A percentile compares a stretch with the other conserved stretches of the same genome.
phyloP scores from a whole-genome alignment of 2,797 vertebrate genomes.

The Catostomus latipinnis region DNA sequence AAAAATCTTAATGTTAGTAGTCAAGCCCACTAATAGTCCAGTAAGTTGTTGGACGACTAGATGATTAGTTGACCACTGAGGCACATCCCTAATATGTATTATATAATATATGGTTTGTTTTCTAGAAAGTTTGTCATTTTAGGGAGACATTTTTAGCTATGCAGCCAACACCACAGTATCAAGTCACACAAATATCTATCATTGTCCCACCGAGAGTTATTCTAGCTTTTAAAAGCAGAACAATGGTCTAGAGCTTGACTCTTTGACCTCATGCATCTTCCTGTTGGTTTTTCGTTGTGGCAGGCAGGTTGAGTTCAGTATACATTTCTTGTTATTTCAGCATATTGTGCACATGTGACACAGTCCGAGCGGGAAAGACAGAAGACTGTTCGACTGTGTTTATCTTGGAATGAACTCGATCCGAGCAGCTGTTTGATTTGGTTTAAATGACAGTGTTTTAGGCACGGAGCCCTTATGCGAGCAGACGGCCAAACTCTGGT shows the following conservation, averaged over 20 bases:
- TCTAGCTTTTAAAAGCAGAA: constrained; percentile 25
- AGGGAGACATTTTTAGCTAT: not conserved
- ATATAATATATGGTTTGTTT: not conserved
- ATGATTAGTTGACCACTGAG: too few relatives aligned
- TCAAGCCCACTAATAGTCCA: too few relatives aligned
- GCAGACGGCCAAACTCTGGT: too few relatives aligned
- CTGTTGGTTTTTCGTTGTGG: not conserved
- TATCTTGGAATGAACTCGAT: constrained; percentile 19
- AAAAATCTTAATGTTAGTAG: too few relatives aligned
- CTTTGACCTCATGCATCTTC: constrained; percentile 9
- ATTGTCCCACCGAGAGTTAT: not conserved
- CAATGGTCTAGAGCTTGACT: not conserved
- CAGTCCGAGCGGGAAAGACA: not conserved
- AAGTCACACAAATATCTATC: constrained; percentile 6
- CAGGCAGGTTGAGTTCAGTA: not conserved
- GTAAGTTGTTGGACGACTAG: too few relatives aligned
- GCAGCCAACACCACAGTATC: not conserved
- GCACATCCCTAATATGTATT: too few relatives aligned
- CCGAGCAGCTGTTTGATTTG: constrained; percentile 23
- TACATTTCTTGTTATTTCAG: not conserved
- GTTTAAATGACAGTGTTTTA: not conserved
- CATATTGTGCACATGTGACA: constrained; percentile 1
- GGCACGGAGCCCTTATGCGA: too few relatives aligned
- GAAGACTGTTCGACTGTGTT: not conserved
- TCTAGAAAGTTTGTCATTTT: constrained; percentile 5